Conservation (phyloP, 1,140 invertebrate species). For the Drosophila pseudoananassae region DNA sequence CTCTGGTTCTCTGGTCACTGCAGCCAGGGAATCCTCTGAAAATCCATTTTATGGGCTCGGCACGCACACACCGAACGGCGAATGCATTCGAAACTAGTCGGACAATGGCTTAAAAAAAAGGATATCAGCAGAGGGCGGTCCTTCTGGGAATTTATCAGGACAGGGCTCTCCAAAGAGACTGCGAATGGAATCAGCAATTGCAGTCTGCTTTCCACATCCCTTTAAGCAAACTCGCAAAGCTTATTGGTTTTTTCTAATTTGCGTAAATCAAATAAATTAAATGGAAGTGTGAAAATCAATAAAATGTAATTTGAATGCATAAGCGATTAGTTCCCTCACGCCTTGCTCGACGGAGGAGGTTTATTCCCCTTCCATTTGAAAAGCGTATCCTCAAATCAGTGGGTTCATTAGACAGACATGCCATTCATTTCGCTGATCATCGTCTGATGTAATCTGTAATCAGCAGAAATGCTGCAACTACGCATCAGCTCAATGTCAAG, state of each 20-base stretch:
- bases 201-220: not conserved
- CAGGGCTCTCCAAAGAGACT: not conserved
- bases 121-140: conserved; percentile 1
- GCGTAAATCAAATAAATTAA: not conserved
- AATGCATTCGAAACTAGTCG: conserved; percentile 48
- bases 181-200: conserved; percentile 18
- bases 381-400: conserved; percentile 4
- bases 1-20: not conserved
- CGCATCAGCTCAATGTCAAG: conserved; percentile 58
- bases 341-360: not conserved
- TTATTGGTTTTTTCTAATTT: not conserved
- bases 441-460: conserved; percentile 58
- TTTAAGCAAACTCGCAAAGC: not conserved
- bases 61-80: conserved; percentile 42
- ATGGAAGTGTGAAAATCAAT: conserved; percentile 2
- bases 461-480: conserved; percentile 49
- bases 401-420: conserved; percentile 46
- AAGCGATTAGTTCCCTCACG: not conserved
- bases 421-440: conserved; percentile 30
- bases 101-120: conserved; percentile 50
- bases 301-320: conserved; percentile 4
- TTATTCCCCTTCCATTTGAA: not conserved
- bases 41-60: conserved; percentile 41
- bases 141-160: too few species aligned
- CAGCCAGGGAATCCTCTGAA: conserved; percentile 17